Conservation (phyloP, 2,888 invertebrate genomes). For the Metacarcinus magister region DNA sequence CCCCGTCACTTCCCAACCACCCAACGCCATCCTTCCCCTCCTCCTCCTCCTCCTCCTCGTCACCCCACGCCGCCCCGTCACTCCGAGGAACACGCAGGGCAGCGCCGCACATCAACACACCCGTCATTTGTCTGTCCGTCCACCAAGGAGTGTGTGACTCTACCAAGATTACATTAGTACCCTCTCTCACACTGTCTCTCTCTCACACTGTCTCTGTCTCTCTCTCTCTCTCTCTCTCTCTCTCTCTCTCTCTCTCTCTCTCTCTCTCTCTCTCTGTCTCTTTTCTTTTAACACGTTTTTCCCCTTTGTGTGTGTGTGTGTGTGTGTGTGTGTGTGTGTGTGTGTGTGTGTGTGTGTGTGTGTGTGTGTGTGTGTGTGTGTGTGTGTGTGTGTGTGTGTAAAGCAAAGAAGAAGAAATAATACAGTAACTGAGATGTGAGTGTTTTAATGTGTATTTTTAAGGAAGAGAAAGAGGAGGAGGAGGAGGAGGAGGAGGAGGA, state of each 20-base stretch:
- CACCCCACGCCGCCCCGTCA: background rate
- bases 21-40: background rate
- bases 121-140: constrained; percentile 30
- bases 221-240: no score
- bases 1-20: background rate
- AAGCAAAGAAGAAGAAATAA: background rate
- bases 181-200: constrained; percentile 9
- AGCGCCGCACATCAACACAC: background rate
- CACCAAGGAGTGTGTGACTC: constrained; percentile 16
- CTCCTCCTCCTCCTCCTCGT: background rate
- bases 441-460: constrained; percentile 7
- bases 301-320: background rate
- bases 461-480: background rate
- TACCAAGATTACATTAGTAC: background rate
- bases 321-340: constrained; percentile 46
- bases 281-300: no score
- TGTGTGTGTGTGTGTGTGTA: background rate
- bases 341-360: constrained; percentile 41
- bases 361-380: constrained; percentile 26
- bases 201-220: constrained; percentile 60
- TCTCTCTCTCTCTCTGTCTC: no score
- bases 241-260: no score
- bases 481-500: background rate
- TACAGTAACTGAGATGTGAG: background rate
- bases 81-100: constrained; percentile 26